Evolutionary conservation across 2,888 invertebrate genomes (phyloP).

Genomic region (Aleiodes testaceus): DNA sequence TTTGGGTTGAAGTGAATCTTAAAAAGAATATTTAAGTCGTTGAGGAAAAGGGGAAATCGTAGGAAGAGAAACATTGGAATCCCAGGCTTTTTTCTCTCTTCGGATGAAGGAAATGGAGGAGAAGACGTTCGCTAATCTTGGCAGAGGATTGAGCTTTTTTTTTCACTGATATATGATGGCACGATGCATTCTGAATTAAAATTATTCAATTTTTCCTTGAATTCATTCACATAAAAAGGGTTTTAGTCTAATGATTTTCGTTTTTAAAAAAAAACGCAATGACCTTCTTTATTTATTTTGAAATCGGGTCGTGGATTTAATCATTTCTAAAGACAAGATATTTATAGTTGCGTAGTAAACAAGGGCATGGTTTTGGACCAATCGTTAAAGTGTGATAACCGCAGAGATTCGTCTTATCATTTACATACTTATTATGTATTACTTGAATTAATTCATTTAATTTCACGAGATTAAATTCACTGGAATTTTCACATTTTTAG

Average conservation of each 20-base stretch:
- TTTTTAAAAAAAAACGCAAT: slow-evolving; percentile 14
- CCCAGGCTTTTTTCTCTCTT: background rate
- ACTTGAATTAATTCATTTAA: background rate
- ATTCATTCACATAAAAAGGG: too few species aligned
- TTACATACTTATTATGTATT: slow-evolving; percentile 53
- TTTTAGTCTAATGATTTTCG: background rate
- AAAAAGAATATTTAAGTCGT: slow-evolving; percentile 36
- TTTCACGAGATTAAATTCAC: slow-evolving; percentile 3
- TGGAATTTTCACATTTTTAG: background rate
- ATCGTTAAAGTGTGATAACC: slow-evolving; percentile 58
- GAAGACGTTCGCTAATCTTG: slow-evolving; percentile 60
- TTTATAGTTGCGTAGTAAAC: slow-evolving; percentile 65
- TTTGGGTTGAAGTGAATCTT: slow-evolving; percentile 30
- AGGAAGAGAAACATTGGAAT: background rate
- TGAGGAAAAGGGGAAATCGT: slow-evolving; percentile 35
- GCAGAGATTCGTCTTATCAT: slow-evolving; percentile 51
- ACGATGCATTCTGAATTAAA: slow-evolving; percentile 45
- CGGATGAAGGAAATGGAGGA: slow-evolving; percentile 3
- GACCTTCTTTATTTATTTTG: slow-evolving; percentile 61
- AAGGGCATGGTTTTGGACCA: slow-evolving; percentile 61
- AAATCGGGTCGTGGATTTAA: slow-evolving; percentile 55
- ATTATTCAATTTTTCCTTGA: too few species aligned
- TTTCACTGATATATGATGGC: slow-evolving; percentile 57
- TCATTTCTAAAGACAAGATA: slow-evolving; percentile 41
- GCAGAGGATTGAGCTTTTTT: slow-evolving; percentile 54